phyloP scores from a whole-genome alignment of 2,113 vertebrate genomes.

The Bujurquina vittata region DNA sequence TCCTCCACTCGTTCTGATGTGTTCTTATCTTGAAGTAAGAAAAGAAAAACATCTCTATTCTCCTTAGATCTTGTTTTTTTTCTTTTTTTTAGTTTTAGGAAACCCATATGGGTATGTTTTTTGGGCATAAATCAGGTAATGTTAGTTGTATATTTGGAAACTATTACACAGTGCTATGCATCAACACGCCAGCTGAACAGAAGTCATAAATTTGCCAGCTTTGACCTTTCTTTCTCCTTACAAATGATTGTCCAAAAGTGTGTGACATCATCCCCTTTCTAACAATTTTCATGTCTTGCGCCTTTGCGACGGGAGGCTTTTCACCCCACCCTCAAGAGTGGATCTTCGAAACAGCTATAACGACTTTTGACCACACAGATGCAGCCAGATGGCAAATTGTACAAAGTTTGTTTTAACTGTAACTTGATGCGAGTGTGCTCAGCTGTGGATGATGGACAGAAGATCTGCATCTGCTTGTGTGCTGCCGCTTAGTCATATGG shows the following conservation, averaged over 20 bases:
- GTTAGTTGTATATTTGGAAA: not conserved
- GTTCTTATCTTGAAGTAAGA: slow-evolving; percentile 17
- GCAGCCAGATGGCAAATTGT: too few relatives aligned
- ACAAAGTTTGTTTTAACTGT: not conserved
- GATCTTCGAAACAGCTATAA: not conserved
- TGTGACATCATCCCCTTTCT: not conserved
- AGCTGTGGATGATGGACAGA: not conserved
- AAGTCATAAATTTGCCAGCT: not conserved
- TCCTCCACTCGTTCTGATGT: slow-evolving; percentile 4
- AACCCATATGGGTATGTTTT: not conserved
- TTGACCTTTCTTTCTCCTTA: not conserved
- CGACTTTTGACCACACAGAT: not conserved
- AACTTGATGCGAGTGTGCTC: not conserved
- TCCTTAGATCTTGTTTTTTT: not conserved
- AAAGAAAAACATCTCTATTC: slow-evolving; percentile 17
- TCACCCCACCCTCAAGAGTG: not conserved
- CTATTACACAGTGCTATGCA: not conserved
- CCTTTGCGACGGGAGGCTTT: not conserved
- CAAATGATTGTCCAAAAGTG: not conserved
- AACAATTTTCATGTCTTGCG: not conserved
- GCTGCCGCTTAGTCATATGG: too few relatives aligned
- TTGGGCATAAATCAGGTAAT: not conserved
- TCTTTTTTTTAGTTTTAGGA: not conserved
- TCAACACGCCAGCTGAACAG: not conserved
- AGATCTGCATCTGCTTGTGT: too few relatives aligned